phyloP scores from a whole-genome alignment of 2,797 vertebrate genomes.

The Syndactyla subalaris region DNA sequence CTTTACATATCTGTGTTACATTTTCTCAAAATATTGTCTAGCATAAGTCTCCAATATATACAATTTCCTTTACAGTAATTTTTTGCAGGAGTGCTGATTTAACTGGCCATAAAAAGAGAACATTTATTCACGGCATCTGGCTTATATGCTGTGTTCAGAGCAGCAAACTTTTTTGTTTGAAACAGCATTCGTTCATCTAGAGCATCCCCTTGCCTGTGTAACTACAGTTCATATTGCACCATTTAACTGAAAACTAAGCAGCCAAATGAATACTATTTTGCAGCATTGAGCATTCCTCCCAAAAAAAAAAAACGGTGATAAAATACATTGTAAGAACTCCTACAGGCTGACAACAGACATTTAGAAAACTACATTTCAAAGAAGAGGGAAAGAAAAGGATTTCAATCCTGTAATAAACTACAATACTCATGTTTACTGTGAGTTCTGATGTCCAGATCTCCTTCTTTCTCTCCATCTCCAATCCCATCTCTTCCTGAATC shows the following conservation, averaged over 20 bases:
- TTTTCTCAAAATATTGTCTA: not conserved
- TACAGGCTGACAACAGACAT: not conserved
- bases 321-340: not conserved
- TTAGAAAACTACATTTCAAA: not conserved
- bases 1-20: not conserved
- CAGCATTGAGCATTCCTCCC: not conserved
- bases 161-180: not conserved
- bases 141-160: not conserved
- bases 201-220: not conserved
- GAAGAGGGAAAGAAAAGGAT: not conserved
- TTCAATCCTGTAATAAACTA: not conserved
- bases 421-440: not conserved
- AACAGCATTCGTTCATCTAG: not conserved
- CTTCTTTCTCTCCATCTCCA: not conserved
- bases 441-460: not conserved
- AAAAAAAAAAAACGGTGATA: not conserved
- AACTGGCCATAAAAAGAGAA: conserved; percentile 43
- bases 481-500: fast-evolving
- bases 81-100: conserved; percentile 39
- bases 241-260: conserved; percentile 42
- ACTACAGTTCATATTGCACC: not conserved
- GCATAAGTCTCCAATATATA: not conserved
- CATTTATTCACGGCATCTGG: conserved; percentile 41
- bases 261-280: conserved; percentile 12
- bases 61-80: conserved; percentile 31